Evolutionary conservation across 1,140 invertebrate genomes (phyloP).

Genomic region (Aphaenogaster floridana): DNA sequence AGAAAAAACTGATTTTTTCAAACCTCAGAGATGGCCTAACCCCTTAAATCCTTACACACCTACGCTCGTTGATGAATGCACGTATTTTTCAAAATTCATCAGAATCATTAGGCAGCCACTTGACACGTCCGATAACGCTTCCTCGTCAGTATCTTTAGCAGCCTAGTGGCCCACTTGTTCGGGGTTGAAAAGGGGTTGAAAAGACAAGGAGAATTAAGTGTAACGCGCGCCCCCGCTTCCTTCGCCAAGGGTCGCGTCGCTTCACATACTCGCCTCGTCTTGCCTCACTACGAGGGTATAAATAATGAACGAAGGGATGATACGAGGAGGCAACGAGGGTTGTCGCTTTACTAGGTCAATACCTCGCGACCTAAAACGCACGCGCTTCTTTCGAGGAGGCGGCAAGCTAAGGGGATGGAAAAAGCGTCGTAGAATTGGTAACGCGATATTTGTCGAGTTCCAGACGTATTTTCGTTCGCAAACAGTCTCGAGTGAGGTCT

Average conservation of each 20-base stretch:
- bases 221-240: conserved; percentile 45
- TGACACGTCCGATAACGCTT: conserved; percentile 23
- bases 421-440: conserved; percentile 67
- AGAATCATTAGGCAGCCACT: conserved; percentile 55
- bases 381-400: conserved; percentile 46
- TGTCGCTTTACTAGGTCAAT: conserved; percentile 80
- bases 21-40: too few relatives aligned
- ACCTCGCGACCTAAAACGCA: conserved; percentile 74
- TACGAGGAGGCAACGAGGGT: conserved; percentile 72
- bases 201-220: conserved; percentile 78
- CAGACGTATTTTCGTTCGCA: conserved; percentile 67
- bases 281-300: conserved; percentile 77
- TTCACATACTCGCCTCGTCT: conserved; percentile 66
- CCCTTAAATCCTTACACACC: conserved; percentile 11
- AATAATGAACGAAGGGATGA: conserved; percentile 83
- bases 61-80: not conserved
- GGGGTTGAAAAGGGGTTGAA: conserved; percentile 69
- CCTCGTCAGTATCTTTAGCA: conserved; percentile 67
- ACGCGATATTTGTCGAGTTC: conserved; percentile 73
- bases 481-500: conserved; percentile 65
- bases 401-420: conserved; percentile 10
- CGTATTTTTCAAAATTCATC: conserved; percentile 63
- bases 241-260: conserved; percentile 63
- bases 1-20: too few relatives aligned
- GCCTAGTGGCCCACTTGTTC: conserved; percentile 80